A percentile compares a stretch with the other conserved stretches of the same genome.
phyloP scores from a whole-genome alignment of 2,797 vertebrate genomes.

The Paguma larvata region DNA sequence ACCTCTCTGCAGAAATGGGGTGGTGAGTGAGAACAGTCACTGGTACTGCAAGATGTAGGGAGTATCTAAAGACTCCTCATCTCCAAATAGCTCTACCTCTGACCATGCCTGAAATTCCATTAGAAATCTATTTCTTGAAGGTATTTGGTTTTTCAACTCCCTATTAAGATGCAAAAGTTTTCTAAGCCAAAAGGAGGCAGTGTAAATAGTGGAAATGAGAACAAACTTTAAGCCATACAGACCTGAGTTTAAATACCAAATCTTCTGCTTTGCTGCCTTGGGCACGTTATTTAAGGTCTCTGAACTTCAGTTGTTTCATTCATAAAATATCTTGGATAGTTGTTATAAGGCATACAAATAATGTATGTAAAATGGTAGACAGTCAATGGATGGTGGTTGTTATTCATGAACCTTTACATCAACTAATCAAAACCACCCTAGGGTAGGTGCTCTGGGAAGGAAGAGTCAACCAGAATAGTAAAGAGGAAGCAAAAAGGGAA shows the following conservation, averaged over 20 bases:
- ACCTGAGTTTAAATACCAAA: neutral
- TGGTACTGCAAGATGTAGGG: neutral
- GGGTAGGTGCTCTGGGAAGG: neutral
- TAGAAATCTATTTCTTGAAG: conserved; percentile 46
- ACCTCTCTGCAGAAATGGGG: neutral
- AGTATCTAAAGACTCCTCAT: neutral
- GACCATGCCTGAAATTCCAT: neutral
- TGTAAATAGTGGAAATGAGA: conserved; percentile 21
- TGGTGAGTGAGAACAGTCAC: neutral
- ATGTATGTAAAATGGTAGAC: neutral
- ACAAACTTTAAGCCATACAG: neutral
- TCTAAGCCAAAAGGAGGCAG: conserved; percentile 30
- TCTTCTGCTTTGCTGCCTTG: neutral
- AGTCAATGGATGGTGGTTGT: neutral
- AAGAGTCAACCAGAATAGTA: neutral
- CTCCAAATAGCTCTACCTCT: neutral
- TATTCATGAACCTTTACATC: neutral
- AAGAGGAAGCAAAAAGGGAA: neutral
- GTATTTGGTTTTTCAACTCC: neutral
- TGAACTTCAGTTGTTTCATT: neutral
- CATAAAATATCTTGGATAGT: neutral
- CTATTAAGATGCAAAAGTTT: conserved; percentile 48
- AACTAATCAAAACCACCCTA: neutral
- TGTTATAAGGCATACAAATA: neutral
- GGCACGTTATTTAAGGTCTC: neutral